Conservation (phyloP, 2,797 vertebrate genomes). For the Nyctibius grandis region DNA sequence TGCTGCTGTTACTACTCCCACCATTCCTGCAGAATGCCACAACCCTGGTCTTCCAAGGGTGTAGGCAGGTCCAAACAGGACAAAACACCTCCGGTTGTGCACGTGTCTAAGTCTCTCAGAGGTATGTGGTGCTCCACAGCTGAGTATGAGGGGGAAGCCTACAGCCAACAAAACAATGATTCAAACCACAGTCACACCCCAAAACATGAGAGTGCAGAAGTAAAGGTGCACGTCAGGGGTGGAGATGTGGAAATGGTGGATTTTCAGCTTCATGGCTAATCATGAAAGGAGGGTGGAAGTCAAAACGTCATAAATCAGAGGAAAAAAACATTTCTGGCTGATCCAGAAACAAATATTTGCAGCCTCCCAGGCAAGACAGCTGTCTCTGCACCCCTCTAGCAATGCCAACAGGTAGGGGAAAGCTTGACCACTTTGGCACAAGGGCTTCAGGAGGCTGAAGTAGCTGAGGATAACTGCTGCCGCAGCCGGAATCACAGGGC, state of each 20-base stretch:
- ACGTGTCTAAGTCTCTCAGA: neutral
- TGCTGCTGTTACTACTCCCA: neutral
- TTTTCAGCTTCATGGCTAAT: neutral
- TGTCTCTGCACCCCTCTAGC: neutral
- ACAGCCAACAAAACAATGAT: fast-evolving
- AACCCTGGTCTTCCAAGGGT: neutral
- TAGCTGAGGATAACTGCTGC: neutral
- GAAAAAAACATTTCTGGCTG: neutral
- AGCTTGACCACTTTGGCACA: neutral
- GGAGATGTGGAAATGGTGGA: neutral
- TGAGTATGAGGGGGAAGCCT: neutral
- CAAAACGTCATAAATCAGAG: neutral
- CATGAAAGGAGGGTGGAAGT: neutral
- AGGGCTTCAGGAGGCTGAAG: neutral
- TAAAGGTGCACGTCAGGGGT: neutral
- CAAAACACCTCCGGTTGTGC: neutral
- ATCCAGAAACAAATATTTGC: neutral
- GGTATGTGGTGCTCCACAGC: neutral
- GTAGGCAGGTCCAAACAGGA: neutral
- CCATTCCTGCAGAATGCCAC: neutral
- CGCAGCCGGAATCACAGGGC: neutral
- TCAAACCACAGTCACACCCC: neutral
- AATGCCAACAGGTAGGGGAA: neutral
- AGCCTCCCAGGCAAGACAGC: neutral
- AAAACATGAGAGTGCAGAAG: neutral